Evolutionary conservation across 35 echinoderm and acorn worm genomes (phyloP).

Genomic region (Apostichopus parvimensis): DNA sequence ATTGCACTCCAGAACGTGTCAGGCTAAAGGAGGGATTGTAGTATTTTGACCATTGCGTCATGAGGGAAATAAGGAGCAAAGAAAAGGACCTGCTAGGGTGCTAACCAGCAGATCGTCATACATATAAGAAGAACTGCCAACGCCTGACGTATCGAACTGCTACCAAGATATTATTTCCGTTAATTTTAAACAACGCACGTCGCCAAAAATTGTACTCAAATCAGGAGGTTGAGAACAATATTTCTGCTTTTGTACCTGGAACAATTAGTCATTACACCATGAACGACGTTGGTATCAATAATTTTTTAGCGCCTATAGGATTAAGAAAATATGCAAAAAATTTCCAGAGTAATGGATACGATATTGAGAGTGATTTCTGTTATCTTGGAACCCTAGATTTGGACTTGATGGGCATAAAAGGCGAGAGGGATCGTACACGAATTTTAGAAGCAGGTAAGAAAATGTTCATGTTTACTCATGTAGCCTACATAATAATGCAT

Average conservation of each 20-base stretch:
- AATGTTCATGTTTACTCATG: constrained; percentile 9
- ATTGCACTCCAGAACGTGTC: constrained; percentile 66
- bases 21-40: constrained; percentile 47
- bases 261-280: constrained; percentile 56
- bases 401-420: constrained; percentile 58
- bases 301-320: constrained; percentile 64
- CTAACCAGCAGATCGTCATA: constrained; percentile 41
- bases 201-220: not conserved
- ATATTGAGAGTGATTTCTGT: constrained; percentile 64
- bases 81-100: constrained; percentile 60
- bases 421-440: constrained; percentile 43
- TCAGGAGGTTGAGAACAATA: constrained; percentile 9
- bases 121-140: constrained; percentile 40
- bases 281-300: constrained; percentile 58
- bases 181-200: constrained; percentile 19
- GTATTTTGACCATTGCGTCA: constrained; percentile 58
- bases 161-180: constrained; percentile 45
- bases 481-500: constrained; percentile 36
- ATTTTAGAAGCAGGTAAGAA: constrained; percentile 77
- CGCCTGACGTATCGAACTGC: constrained; percentile 46
- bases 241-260: constrained; percentile 33
- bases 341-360: constrained; percentile 69
- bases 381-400: constrained; percentile 44
- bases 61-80: constrained; percentile 56
- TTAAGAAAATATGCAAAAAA: constrained; percentile 67